Percentiles rank a stretch among this genome's conserved stretches.
These are phyloP conservation scores for Petrocephalus microphthalmus DNA, from an alignment of 2,113 vertebrate genomes.

Conservation along the genomic window DNA sequence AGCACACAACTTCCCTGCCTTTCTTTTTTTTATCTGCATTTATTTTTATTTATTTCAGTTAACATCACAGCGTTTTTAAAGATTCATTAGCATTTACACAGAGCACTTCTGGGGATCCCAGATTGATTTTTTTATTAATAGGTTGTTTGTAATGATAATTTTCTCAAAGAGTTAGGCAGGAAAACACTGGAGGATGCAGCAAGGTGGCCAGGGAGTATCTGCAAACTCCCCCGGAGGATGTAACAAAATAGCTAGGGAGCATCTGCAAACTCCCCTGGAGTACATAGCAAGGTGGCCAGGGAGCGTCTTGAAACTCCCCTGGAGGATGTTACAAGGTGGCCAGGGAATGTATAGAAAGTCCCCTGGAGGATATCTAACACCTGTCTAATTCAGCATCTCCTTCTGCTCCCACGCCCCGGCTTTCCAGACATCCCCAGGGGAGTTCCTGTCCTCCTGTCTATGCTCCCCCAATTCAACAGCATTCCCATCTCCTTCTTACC, in stretches of 20 bases:
- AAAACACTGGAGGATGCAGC: slow-evolving; percentile 34
- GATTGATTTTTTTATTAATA: slow-evolving; percentile 63
- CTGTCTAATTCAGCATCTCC: neutral
- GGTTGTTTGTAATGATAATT: slow-evolving; percentile 58
- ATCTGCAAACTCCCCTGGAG: neutral
- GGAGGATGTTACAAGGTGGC: neutral
- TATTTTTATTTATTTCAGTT: slow-evolving; percentile 41
- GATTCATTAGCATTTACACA: slow-evolving; percentile 49
- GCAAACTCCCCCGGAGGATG: neutral
- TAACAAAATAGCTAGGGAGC: neutral
- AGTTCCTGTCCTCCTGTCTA: neutral
- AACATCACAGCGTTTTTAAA: slow-evolving; percentile 51
- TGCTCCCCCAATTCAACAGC: neutral
- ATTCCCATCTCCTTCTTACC: neutral
- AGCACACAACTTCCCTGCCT: slow-evolving; percentile 12
- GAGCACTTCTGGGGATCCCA: slow-evolving; percentile 53
- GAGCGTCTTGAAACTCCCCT: neutral
- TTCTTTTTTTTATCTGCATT: slow-evolving; percentile 39
- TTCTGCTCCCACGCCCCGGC: neutral
- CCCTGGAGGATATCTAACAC: neutral
- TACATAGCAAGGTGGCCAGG: neutral
- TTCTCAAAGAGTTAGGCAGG: slow-evolving; percentile 48
- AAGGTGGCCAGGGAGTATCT: neutral
- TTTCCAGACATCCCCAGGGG: neutral
- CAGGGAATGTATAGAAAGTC: neutral